Percentiles rank a stretch among this genome's conserved stretches.
These are phyloP conservation scores for Rhabdophis nuchalis DNA, from an alignment of 2,797 vertebrate genomes.

Conservation along the genomic window DNA sequence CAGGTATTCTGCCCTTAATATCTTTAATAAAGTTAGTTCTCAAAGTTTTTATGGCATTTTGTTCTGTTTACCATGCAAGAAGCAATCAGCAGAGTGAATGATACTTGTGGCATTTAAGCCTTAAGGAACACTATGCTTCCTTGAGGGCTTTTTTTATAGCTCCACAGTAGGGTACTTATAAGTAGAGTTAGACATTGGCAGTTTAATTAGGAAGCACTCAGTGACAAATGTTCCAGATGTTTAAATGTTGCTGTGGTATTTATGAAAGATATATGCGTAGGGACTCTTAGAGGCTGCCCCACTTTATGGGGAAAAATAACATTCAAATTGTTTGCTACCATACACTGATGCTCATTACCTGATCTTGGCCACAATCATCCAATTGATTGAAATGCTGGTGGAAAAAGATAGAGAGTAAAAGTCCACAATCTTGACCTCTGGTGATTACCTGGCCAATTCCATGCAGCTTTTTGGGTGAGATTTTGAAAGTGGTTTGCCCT, in stretches of 20 bases:
- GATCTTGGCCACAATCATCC: background rate
- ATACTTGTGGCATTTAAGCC: background rate
- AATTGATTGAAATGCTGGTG: background rate
- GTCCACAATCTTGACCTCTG: background rate
- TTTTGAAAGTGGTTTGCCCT: background rate
- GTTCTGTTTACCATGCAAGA: background rate
- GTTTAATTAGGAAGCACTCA: conserved; percentile 12
- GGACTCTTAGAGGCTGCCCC: background rate
- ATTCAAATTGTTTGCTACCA: background rate
- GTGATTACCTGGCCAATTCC: background rate
- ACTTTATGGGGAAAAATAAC: background rate
- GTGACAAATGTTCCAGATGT: conserved; percentile 16
- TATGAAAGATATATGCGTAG: background rate
- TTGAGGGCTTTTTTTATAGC: background rate
- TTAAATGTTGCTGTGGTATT: background rate
- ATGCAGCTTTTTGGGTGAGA: background rate
- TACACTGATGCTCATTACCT: background rate
- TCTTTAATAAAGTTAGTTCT: background rate
- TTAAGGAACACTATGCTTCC: background rate
- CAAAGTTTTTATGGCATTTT: background rate
- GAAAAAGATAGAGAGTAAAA: background rate
- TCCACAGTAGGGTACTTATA: background rate
- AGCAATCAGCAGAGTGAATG: background rate
- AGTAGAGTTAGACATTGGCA: background rate
- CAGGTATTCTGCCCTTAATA: background rate